A percentile compares a stretch with the other conserved stretches of the same genome.
Evolutionary conservation across 2,888 invertebrate genomes (phyloP).

Genomic region (Sarcophaga carnaria): DNA sequence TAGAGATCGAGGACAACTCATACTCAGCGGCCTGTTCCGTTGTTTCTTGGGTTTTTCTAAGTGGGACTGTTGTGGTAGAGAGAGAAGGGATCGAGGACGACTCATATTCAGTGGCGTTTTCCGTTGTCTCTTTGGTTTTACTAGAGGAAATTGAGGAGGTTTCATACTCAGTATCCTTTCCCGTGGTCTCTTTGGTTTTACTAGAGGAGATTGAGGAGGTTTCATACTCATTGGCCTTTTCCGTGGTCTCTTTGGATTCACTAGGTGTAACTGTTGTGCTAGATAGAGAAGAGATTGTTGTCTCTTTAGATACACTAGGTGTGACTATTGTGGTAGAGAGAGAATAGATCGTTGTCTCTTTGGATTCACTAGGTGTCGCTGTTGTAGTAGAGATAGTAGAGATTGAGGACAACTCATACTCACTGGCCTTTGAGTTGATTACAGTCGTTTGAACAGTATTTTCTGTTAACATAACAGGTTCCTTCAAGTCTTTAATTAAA

Average conservation of each 20-base stretch:
- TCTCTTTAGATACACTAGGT: no score
- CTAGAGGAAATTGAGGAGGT: no score
- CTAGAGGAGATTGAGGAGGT: no score
- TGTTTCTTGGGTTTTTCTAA: no score
- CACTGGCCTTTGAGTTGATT: background rate
- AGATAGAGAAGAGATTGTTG: background rate
- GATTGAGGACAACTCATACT: background rate
- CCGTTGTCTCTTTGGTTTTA: no score
- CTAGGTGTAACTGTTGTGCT: background rate
- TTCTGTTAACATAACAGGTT: slow-evolving; percentile 23
- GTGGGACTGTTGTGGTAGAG: no score
- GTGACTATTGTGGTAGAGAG: no score
- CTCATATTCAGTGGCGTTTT: no score
- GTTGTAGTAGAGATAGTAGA: background rate
- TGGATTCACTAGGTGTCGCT: background rate
- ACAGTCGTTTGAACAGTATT: background rate
- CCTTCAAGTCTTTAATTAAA: background rate
- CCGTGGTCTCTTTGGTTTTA: background rate
- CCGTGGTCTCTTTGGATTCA: slow-evolving; percentile 10
- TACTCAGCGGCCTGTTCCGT: no score
- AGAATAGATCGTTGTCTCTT: background rate
- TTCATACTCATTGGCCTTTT: background rate
- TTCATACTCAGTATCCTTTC: background rate
- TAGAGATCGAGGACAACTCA: no score
- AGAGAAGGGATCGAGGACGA: no score